Percentiles rank a stretch among this genome's conserved stretches.
Conservation (phyloP, 1,140 invertebrate species). For the Diploscapter pachys region DNA sequence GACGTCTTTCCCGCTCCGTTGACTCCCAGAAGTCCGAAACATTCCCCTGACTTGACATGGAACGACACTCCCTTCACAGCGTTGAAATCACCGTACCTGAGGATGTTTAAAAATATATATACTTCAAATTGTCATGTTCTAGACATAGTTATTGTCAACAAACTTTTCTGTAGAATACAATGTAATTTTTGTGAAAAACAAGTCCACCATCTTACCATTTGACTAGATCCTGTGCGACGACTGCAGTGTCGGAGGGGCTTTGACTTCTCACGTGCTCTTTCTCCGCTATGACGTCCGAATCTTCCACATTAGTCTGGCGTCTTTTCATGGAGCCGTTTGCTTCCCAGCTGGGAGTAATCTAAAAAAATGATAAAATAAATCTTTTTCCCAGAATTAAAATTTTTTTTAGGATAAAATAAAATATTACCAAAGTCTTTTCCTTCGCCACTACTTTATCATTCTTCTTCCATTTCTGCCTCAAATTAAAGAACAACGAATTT, state of each 20-base stretch:
- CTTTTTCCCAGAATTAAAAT: too few relatives aligned
- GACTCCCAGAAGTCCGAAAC: conserved; percentile 48
- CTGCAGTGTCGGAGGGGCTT: conserved; percentile 7
- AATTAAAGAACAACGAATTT: conserved; percentile 22
- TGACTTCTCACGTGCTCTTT: conserved; percentile 27
- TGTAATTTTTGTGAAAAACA: not conserved
- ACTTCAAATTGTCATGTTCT: not conserved
- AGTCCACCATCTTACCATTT: conserved; percentile 18
- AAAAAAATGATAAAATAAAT: too few relatives aligned
- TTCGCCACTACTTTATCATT: not conserved
- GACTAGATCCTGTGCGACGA: conserved; percentile 34
- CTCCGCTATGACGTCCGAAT: conserved; percentile 44
- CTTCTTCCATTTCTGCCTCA: not conserved
- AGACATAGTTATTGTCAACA: not conserved
- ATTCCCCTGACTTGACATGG: conserved; percentile 42
- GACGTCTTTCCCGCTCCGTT: conserved; percentile 65
- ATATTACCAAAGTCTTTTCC: too few relatives aligned
- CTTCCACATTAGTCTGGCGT: conserved; percentile 29
- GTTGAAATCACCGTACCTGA: conserved; percentile 51
- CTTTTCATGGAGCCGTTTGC: not conserved
- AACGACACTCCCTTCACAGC: conserved; percentile 51
- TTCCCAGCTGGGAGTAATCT: not conserved
- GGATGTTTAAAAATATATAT: conserved; percentile 7
- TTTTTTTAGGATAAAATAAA: too few relatives aligned
- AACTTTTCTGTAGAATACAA: too few relatives aligned